phyloP scores from a whole-genome alignment of 2,113 vertebrate genomes.

The Ammodramus savannarum region DNA sequence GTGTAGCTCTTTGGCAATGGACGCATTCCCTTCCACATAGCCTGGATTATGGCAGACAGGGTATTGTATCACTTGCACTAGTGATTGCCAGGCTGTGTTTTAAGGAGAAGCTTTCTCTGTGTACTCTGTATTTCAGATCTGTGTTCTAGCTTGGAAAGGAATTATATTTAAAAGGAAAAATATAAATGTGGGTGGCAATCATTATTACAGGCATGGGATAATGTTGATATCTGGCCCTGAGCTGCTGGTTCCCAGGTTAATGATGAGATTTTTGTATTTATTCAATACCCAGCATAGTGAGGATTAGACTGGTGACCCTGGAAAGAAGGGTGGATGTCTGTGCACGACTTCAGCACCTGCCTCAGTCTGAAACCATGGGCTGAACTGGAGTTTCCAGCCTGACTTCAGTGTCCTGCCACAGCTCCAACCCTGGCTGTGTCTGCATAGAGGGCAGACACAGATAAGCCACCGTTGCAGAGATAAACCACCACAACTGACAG shows the following conservation, averaged over 20 bases:
- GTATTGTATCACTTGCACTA: neutral
- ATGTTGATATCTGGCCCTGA: neutral
- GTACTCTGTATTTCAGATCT: neutral
- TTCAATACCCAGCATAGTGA: neutral
- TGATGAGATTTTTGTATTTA: neutral
- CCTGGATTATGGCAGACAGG: neutral
- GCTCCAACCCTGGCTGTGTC: neutral
- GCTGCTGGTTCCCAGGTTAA: neutral
- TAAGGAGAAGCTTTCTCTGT: neutral
- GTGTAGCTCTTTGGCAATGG: neutral
- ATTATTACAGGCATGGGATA: neutral
- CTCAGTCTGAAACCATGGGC: neutral
- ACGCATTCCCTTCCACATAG: neutral
- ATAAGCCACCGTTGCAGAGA: neutral
- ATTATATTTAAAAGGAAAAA: neutral
- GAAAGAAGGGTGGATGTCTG: neutral
- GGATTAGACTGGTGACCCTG: neutral
- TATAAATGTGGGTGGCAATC: neutral
- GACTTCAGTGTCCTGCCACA: neutral
- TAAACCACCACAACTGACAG: neutral
- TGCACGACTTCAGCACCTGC: neutral
- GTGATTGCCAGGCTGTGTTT: neutral
- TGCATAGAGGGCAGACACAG: neutral
- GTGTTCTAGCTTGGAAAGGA: neutral
- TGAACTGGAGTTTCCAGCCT: neutral